A percentile compares a stretch with the other conserved stretches of the same genome.
Conservation (phyloP, 2,113 vertebrate genomes). For the Daphoenositta chrysoptera region DNA sequence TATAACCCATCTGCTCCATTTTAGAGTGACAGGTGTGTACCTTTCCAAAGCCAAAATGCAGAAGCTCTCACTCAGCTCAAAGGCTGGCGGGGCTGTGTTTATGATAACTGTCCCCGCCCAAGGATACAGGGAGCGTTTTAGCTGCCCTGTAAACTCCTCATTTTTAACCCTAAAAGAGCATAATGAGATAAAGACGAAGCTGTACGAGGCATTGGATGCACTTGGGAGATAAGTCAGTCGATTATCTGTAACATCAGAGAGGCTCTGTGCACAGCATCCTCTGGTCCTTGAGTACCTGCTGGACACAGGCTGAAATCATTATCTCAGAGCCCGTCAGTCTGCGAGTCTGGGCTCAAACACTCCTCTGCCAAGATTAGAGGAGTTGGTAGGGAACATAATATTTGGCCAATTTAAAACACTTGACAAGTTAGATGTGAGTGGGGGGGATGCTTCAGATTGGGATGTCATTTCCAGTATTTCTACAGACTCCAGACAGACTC, state of each 20-base stretch:
- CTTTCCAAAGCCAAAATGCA: constrained; percentile 73
- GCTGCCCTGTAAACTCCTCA: neutral
- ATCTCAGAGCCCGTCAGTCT: neutral
- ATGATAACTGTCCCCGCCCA: neutral
- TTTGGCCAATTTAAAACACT: neutral
- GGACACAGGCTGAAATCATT: neutral
- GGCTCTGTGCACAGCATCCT: neutral
- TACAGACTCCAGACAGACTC: neutral
- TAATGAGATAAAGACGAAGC: constrained; percentile 20
- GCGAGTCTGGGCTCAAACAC: neutral
- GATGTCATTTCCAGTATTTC: neutral
- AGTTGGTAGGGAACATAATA: neutral
- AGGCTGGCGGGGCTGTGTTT: constrained; percentile 38
- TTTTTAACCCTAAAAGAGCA: constrained; percentile 14
- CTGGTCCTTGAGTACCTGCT: neutral
- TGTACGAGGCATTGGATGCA: neutral
- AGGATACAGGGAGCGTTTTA: neutral
- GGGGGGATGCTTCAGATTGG: neutral
- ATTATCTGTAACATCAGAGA: neutral
- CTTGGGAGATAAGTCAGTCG: neutral
- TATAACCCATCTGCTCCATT: constrained; percentile 77
- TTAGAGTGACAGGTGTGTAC: constrained; percentile 80
- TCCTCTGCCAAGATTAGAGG: neutral
- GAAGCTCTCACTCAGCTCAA: constrained; percentile 52
- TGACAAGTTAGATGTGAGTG: neutral